Base-by-base conservation (phyloP, 1,140 invertebrate species). In the Berghia stephanieae region DNA sequence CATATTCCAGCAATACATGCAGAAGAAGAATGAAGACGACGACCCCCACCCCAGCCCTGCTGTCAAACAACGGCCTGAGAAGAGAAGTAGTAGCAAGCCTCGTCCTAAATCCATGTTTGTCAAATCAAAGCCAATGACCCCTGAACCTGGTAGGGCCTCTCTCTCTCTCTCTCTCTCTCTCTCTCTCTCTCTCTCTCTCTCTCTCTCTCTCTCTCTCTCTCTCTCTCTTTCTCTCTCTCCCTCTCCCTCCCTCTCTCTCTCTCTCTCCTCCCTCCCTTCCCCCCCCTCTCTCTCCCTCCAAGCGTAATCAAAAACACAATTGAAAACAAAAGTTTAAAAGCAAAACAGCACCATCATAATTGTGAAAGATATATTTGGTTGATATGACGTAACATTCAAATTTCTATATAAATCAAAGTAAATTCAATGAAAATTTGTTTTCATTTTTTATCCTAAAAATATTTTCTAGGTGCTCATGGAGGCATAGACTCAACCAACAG, bases 1-100 rank as follows among this genome's bases (percentile, higher is more conserved):
- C 78, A 99, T 99, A 88, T 92, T 98, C 80, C 96, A 98, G 87
- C 94, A 97, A 87, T 96, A 99, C 90, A 96, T 96, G 90, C 92
- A 98, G 82, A 96, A 98, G 86, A 99, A 99, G 90, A 95, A 97
- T 89, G 96, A 97, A 21, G 81, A 81, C 27, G 79, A 80, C 16
- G 82, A 83, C 81, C 75, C 2, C 77, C 63, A 6, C 44, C 78
- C 18, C 21, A 49, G 0, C 36, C 44, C n/a, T 27, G 21, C 57
- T 27, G 75, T 79, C 36, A 43, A 72, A 78, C 52, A 78, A 46
- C 38, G 57, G 27, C 21, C 74, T 21, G 71, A 77, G 4, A 80
- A 81, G 10, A 49, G 63, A 31, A 57, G 63, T 66, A 71, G 36
- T 57, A 55, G 68, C 24, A 44, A 78, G 69, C 74, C 82, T n/a